phyloP scores from a whole-genome alignment of 92 coral and sea anemone genomes.

The Palythoa grandiflora region DNA sequence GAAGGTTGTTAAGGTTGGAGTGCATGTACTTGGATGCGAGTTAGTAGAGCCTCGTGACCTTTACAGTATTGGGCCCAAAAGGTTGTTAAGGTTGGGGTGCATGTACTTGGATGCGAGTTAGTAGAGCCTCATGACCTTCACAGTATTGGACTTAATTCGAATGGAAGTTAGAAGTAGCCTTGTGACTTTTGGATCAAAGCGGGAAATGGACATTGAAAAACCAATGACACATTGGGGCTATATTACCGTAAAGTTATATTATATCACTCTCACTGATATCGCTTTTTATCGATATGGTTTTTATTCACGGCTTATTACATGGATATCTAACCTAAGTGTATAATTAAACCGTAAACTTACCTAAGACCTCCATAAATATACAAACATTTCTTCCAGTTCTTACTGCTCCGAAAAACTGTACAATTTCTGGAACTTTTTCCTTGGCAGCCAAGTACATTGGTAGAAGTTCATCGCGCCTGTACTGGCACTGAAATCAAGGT shows the following conservation, averaged over 20 bases:
- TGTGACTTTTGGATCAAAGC: too few relatives aligned
- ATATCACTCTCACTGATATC: too few relatives aligned
- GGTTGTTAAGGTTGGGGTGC: background rate
- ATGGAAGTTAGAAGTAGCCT: too few relatives aligned
- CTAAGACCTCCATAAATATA: constrained; percentile 68
- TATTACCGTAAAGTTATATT: too few relatives aligned
- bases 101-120: background rate
- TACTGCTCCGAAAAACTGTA: constrained; percentile 67
- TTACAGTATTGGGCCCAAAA: too few relatives aligned
- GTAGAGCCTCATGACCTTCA: too few relatives aligned
- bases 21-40: background rate
- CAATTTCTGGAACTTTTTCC: constrained; percentile 54
- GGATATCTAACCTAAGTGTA: background rate
- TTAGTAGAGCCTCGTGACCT: background rate
- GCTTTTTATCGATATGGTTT: background rate
- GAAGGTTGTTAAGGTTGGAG: too few relatives aligned
- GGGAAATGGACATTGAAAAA: too few relatives aligned
- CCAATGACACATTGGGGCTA: too few relatives aligned
- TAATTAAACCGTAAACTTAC: background rate
- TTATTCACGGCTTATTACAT: too few relatives aligned
- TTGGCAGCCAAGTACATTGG: constrained; percentile 57
- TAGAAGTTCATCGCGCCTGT: constrained; percentile 50
- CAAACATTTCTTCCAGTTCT: constrained; percentile 24
- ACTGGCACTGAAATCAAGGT: constrained; percentile 45
- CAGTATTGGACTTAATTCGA: too few relatives aligned